Evolutionary conservation across 2,888 invertebrate genomes (phyloP).

Genomic region (Tolmerus cingulatus): DNA sequence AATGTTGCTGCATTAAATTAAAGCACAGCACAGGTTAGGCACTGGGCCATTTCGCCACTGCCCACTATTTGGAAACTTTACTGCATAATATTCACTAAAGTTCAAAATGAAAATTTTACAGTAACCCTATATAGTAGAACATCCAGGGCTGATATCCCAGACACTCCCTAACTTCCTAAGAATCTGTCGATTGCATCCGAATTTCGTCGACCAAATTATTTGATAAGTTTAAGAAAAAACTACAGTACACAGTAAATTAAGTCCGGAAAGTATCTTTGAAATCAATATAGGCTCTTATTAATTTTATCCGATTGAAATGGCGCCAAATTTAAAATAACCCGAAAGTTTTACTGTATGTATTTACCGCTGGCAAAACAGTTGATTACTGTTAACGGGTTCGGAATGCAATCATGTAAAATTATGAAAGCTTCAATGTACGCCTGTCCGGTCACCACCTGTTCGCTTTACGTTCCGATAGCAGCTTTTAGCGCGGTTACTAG

Average conservation of each 20-base stretch:
- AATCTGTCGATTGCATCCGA: neutral
- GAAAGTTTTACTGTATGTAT: neutral
- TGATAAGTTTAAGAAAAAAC: neutral
- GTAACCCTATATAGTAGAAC: neutral
- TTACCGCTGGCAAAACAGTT: neutral
- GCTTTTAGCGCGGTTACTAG: neutral
- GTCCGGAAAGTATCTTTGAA: neutral
- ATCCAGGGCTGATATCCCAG: too few species aligned
- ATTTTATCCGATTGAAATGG: neutral
- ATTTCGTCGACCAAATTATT: too few species aligned
- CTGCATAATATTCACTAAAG: neutral
- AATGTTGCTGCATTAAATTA: neutral
- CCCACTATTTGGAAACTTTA: neutral
- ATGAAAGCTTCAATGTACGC: neutral
- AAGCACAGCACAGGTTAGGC: neutral
- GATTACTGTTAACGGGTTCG: neutral
- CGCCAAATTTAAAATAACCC: neutral
- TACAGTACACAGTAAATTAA: neutral
- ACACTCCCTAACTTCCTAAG: too few species aligned
- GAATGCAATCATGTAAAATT: constrained; percentile 22
- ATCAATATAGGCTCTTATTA: neutral
- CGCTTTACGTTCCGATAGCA: neutral
- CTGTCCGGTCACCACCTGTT: neutral
- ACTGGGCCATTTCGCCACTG: neutral
- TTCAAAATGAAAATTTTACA: neutral